These are phyloP conservation scores for Knipowitschia caucasica DNA, from an alignment of 2,797 vertebrate species.

Conservation along the genomic window DNA sequence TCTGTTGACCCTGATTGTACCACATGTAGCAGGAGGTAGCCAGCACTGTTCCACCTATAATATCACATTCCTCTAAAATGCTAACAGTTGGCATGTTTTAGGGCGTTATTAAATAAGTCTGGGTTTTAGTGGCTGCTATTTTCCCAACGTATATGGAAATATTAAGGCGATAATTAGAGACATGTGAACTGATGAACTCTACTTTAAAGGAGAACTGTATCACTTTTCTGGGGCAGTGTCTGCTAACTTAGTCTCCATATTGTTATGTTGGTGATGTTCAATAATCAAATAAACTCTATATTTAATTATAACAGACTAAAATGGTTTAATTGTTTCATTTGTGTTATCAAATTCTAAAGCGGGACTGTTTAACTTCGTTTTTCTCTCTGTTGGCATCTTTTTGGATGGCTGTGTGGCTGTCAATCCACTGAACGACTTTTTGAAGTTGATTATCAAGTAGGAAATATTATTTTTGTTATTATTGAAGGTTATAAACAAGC, in stretches of 20 bases:
- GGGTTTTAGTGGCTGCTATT: conserved; percentile 16
- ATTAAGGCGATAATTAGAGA: conserved; percentile 33
- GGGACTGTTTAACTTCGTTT: too few relatives aligned
- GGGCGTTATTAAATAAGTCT: conserved; percentile 31
- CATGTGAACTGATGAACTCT: conserved; percentile 10
- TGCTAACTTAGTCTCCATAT: neutral
- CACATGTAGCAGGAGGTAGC: conserved; percentile 27
- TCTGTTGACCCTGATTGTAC: conserved; percentile 24
- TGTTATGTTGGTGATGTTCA: neutral
- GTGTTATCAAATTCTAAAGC: too few relatives aligned
- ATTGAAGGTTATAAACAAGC: too few relatives aligned
- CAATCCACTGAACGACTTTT: too few relatives aligned
- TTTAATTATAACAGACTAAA: too few relatives aligned
- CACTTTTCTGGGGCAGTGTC: neutral
- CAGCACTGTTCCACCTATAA: conserved; percentile 53
- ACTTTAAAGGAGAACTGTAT: neutral
- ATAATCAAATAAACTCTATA: too few relatives aligned
- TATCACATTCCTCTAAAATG: conserved; percentile 53
- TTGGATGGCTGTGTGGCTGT: too few relatives aligned
- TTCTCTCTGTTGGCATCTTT: too few relatives aligned
- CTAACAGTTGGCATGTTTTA: conserved; percentile 36
- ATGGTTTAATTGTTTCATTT: too few relatives aligned
- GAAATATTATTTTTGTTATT: too few relatives aligned
- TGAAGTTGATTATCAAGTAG: too few relatives aligned
- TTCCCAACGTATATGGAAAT: conserved; percentile 47